Evolutionary conservation across 2,888 invertebrate species (phyloP), one percentile per base, ranked within the genome.

Genomic region (Sinelater perroti): DNA sequence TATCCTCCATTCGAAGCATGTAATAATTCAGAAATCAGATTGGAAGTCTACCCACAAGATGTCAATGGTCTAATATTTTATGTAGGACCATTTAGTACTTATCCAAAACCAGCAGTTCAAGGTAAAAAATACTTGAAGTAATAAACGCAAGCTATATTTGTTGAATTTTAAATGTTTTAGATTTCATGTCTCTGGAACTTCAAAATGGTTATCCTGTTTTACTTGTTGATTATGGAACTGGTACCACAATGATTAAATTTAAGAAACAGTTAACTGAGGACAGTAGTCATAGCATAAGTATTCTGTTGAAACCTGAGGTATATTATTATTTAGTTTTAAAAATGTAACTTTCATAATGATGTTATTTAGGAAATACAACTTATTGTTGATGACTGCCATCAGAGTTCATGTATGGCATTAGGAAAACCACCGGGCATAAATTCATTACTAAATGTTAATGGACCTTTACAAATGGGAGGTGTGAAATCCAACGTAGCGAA

Each of bases 161-260:
- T n/a, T n/a, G n/a, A n/a, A n/a, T n/a, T n/a, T n/a, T n/a, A n/a
- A n/a, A n/a, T 8, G 26, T 40, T 40, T 13, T 82, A 79, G 97
- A 97, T 81, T 97, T 95, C 78, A 88, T 98, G 81, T 87, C 95
- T 0, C 78, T 98, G 61, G 95, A 97, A 74, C 79, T 98, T 36
- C 81, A 85, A 4, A 85, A 90, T 28, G 96, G 97, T n/a, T 89
- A 83, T 73, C 92, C 91, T 0, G 85, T 91, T 0, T 80, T 97
- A 5, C 84, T 90, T 18, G 86, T 97, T 3, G 92, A 96, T 80
- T 93, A 95, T 72, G 97, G 97, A 0, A 85, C 90, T 0, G 94
- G 94, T 0, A 89, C 91, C 1, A 84, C 86, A 0, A 84, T 85
- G 63, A 81, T 90, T 26, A 87, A 87, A 72, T 84, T 90, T 73